Evolutionary conservation across 2,113 vertebrate species (phyloP), one percentile per base, ranked within the genome.

Genomic region (Phalacrocorax aristotelis): DNA sequence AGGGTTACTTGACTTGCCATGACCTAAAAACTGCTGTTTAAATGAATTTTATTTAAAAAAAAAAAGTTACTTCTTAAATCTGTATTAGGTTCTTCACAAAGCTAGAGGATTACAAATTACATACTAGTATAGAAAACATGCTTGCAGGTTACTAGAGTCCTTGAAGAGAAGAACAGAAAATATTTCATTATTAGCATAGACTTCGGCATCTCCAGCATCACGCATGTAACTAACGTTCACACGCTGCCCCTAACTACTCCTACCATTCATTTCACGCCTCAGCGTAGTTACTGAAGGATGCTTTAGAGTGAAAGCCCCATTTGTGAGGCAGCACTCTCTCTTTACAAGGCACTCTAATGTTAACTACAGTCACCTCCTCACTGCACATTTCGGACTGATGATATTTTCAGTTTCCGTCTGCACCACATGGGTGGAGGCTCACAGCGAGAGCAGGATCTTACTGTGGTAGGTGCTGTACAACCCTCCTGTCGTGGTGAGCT

Each of bases 11-110:
- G 93, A 95, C 68, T 95, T 51, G 36, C 78, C 76, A 21, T 46
- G 81, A 96, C 87, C 89, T 90, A 78, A 95, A 83, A 97, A 92
- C 26, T 18, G 61, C 83, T 55, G 83, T 83, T 95, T 93, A 95
- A 93, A 85, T 83, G 51, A 87, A 93, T 87, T 72, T 15, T 13
- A 44, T 16, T 8, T 17, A 88, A 49, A 68, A 23, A 93, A 86
- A 78, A 95, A 72, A 65, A 95, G 52, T 86, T 69, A 89, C 80
- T 97, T 96, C 93, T 91, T 90, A 80, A 83, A 21, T 36, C 16
- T 61, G 29, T 72, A 83, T 36, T 38, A 87, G 49, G 51, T 66
- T 26, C 90, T 49, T 85, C 85, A 90, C 77, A 91, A 94, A 95
- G 83, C 55, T 52, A 77, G 12, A 77, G 44, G 26, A 51, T 62